Percentiles rank a stretch among this genome's conserved stretches.
Conservation (phyloP, 2,113 vertebrate species). For the Ifrita kowaldi region DNA sequence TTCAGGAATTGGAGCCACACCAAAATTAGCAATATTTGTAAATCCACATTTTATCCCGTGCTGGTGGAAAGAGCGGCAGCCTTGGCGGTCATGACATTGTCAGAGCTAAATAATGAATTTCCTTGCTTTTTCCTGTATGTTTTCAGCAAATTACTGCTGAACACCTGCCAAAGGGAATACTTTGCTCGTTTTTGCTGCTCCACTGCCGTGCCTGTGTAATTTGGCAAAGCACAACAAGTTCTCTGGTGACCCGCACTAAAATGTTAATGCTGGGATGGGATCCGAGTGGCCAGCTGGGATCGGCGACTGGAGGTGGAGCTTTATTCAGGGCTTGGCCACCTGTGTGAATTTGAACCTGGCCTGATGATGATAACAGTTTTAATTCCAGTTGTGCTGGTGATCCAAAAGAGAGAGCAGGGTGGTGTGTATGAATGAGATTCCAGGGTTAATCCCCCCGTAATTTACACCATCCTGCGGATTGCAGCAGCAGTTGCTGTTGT, state of each 20-base stretch:
- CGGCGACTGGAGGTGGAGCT: neutral
- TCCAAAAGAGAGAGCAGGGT: fast-evolving
- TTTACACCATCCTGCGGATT: fast-evolving
- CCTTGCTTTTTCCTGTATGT: neutral
- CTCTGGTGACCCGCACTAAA: neutral
- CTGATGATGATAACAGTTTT: fast-evolving
- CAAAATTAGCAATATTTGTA: neutral
- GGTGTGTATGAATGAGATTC: fast-evolving
- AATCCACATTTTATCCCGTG: fast-evolving
- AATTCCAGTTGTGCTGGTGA: neutral
- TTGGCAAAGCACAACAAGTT: neutral
- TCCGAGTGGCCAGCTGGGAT: neutral
- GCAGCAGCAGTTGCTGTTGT: fast-evolving
- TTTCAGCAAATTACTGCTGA: conserved; percentile 32
- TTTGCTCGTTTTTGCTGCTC: neutral
- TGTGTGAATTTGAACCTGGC: neutral
- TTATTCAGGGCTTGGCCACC: neutral
- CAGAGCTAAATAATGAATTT: conserved; percentile 21
- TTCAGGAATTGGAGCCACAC: neutral
- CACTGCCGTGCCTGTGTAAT: neutral
- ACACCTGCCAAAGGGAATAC: conserved; percentile 53
- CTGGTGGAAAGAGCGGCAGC: neutral
- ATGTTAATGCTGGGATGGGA: neutral
- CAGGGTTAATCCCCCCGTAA: neutral
- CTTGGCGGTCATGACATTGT: conserved; percentile 26